Percentiles rank a stretch among this genome's conserved stretches.
These are phyloP conservation scores for Gnatocerus cornutus DNA, from an alignment of 2,888 invertebrate genomes.

Conservation along the genomic window DNA sequence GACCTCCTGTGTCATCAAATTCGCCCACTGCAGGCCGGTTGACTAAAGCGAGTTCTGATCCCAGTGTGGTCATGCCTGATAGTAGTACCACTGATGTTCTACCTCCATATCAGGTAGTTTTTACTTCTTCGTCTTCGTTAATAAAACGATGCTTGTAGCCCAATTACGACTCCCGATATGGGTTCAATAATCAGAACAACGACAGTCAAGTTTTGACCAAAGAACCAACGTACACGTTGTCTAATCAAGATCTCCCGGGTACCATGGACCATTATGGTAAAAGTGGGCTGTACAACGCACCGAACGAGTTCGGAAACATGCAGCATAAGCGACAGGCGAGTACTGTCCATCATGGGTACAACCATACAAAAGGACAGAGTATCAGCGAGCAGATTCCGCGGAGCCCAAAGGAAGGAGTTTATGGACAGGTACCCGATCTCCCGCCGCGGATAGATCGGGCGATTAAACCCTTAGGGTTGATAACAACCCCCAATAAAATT, in stretches of 20 bases:
- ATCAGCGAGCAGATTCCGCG: slow-evolving; percentile 64
- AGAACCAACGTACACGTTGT: slow-evolving; percentile 64
- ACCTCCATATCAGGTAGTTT: slow-evolving; percentile 87
- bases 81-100: slow-evolving; percentile 83
- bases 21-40: slow-evolving; percentile 71
- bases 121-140: too few relatives aligned
- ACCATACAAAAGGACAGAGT: slow-evolving; percentile 64
- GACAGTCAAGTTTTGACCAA: slow-evolving; percentile 57
- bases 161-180: slow-evolving; percentile 68
- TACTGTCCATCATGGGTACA: slow-evolving; percentile 65
- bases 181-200: slow-evolving; percentile 61
- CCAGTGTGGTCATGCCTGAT: slow-evolving; percentile 94
- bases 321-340: slow-evolving; percentile 69
- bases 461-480: slow-evolving; percentile 80
- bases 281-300: slow-evolving; percentile 53
- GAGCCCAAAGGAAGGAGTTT: slow-evolving; percentile 65
- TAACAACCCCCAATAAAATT: slow-evolving; percentile 67
- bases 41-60: slow-evolving; percentile 92
- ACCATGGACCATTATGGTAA: slow-evolving; percentile 61
- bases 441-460: slow-evolving; percentile 89
- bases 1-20: slow-evolving; percentile 75
- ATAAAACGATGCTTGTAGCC: too few relatives aligned
- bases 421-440: slow-evolving; percentile 79
- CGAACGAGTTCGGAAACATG: slow-evolving; percentile 58
- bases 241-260: slow-evolving; percentile 65